These are phyloP conservation scores for Maccullochella peelii DNA, from an alignment of 2,113 vertebrate species.

Conservation along the genomic window DNA sequence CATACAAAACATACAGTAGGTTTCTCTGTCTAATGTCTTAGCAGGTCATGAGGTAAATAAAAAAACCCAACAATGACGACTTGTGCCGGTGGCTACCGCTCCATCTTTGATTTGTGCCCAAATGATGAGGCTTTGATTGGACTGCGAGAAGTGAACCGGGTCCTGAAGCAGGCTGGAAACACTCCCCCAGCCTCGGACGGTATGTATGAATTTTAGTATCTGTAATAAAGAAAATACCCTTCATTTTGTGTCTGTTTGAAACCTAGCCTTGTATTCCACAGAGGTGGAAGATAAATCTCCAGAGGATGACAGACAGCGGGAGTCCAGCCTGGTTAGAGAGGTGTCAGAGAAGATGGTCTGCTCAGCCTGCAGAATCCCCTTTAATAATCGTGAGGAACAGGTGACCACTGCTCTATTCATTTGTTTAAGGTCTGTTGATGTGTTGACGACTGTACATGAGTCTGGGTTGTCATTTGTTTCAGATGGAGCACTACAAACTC, in stretches of 20 bases:
- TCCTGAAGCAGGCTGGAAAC: slow-evolving; percentile 37
- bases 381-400: slow-evolving; percentile 92
- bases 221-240: not conserved
- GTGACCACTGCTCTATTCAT: slow-evolving; percentile 70
- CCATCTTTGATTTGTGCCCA: slow-evolving; percentile 72
- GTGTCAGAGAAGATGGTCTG: slow-evolving; percentile 87
- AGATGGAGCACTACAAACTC: slow-evolving; percentile 95
- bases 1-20: not conserved
- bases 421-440: not conserved
- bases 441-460: not conserved
- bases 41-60: slow-evolving; percentile 11
- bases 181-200: slow-evolving; percentile 20
- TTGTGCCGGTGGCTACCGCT: slow-evolving; percentile 18
- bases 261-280: not conserved
- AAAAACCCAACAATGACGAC: slow-evolving; percentile 28
- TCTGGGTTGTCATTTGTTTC: not conserved
- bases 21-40: not conserved
- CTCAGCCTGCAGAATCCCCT: slow-evolving; percentile 87
- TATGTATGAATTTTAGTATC: slow-evolving; percentile 26
- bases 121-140: slow-evolving; percentile 57
- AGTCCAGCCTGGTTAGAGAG: slow-evolving; percentile 41
- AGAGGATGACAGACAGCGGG: slow-evolving; percentile 36
- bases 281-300: slow-evolving; percentile 32
- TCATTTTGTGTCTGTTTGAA: not conserved
- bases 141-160: slow-evolving; percentile 66